These are phyloP conservation scores for Oscheius sp. DNA, from an alignment of 2,888 invertebrate species.

Conservation along the genomic window DNA sequence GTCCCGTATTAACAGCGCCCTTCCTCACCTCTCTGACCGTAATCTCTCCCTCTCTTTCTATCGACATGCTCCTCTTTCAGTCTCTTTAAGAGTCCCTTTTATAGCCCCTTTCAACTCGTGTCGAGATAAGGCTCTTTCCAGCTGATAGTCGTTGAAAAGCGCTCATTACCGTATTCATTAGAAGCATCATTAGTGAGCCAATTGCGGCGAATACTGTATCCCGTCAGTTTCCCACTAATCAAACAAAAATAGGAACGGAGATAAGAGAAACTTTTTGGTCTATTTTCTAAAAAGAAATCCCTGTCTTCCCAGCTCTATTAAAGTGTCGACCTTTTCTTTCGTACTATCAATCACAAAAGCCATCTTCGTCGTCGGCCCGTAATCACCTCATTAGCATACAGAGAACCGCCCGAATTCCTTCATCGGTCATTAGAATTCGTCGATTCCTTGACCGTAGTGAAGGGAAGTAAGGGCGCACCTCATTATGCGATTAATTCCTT, in stretches of 20 bases:
- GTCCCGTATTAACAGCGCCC: constrained; percentile 24
- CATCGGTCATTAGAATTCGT: background rate
- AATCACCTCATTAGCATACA: constrained; percentile 30
- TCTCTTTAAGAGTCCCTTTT: too few species aligned
- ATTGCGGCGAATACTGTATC: too few species aligned
- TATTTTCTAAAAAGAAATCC: background rate
- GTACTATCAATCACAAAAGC: constrained; percentile 4
- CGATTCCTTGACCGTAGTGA: background rate
- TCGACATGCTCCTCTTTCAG: too few species aligned
- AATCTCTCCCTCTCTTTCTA: constrained; percentile 10
- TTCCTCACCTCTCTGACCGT: constrained; percentile 21
- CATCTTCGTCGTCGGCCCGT: constrained; percentile 4
- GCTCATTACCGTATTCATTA: too few species aligned
- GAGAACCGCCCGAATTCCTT: background rate
- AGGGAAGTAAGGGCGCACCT: background rate
- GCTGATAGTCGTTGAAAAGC: too few species aligned
- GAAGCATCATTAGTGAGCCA: too few species aligned
- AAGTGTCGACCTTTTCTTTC: background rate
- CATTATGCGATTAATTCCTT: constrained; percentile 26
- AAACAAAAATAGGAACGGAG: background rate
- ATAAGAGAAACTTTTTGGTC: background rate
- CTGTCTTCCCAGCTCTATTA: background rate
- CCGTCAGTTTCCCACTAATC: too few species aligned
- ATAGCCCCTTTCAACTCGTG: too few species aligned
- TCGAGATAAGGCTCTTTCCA: too few species aligned